Evolutionary conservation across 2,797 vertebrate species (phyloP), one percentile per base, ranked within the genome.

Genomic region (Bufotes viridis): DNA sequence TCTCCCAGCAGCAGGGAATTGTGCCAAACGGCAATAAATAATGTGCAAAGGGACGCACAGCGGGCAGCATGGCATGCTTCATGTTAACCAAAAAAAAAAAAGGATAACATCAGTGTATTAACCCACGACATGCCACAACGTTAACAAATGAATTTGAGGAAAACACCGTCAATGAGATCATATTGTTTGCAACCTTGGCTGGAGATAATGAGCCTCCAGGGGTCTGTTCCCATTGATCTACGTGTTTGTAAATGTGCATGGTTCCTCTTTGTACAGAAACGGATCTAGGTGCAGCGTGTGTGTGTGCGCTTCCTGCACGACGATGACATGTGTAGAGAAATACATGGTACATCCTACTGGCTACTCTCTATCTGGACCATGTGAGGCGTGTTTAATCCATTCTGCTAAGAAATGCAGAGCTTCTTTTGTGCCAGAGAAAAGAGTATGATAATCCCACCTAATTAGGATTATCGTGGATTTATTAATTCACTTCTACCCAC

Each of bases 11-110:
- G 65, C 75, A 84, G 70, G 89, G 90, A 87, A 90, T 81, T 12
- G 70, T 86, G 90, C 90, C 91, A 89, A 91, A 82, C 20, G 26
- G 82, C 85, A 83, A 87, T 78, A 87, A 90, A 84, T 86, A 78
- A 88, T 81, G 70, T 9, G 20, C 74, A 79, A 78, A 22, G 69
- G 84, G 81, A 83, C 29, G 78, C 72, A 57, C 70, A 72, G 78
- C 84, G 69, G 49, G 51, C 74, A 63, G 80, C 84, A 69, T 87
- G 70, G 53, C 61, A 14, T 49, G 24, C 74, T n/a, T 17, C 53
- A 42, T 49, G 9, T 26, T 81, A 81, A 69, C 67, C 80, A 20
- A 81, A 34, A 42, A 81, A 22, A 22, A 26, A 81, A 49, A 51
- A 81, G 49, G 22, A 81, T 49, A 17, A 51, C 63, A n/a, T 10